phyloP scores from a whole-genome alignment of 2,797 vertebrate genomes.

The Rhincodon typus region DNA sequence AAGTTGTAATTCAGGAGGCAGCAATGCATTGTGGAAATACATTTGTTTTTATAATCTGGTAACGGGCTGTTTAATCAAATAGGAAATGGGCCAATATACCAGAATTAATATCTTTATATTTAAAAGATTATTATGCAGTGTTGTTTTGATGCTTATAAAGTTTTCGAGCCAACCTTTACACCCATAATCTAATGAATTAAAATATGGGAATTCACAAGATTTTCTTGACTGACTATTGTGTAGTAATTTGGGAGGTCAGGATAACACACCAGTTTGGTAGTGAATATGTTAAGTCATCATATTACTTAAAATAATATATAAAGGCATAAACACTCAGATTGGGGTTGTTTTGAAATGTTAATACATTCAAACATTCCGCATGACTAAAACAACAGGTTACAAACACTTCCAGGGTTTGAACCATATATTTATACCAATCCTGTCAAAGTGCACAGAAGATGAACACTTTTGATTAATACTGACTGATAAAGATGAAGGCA shows the following conservation, averaged over 20 bases:
- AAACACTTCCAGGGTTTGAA: neutral
- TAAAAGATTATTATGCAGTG: neutral
- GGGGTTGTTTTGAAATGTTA: neutral
- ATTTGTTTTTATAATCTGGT: neutral
- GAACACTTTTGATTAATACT: neutral
- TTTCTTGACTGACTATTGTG: neutral
- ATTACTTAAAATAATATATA: neutral
- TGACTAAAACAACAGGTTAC: constrained; percentile 20
- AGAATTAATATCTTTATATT: neutral
- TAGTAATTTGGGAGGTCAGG: neutral
- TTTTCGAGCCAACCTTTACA: neutral
- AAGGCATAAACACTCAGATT: constrained; percentile 6
- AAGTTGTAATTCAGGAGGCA: too few relatives aligned
- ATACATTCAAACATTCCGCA: constrained; percentile 22
- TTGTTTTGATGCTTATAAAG: neutral
- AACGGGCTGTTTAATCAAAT: too few relatives aligned
- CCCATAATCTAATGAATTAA: neutral
- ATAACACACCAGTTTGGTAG: constrained; percentile 3
- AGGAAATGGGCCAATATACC: neutral
- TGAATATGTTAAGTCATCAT: neutral
- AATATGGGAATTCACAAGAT: neutral
- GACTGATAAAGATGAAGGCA: neutral
- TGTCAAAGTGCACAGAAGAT: neutral
- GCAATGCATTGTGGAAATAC: too few relatives aligned
- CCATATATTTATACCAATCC: neutral